Evolutionary conservation across 2,797 vertebrate genomes (phyloP).

Genomic region (Psittacula echo): DNA sequence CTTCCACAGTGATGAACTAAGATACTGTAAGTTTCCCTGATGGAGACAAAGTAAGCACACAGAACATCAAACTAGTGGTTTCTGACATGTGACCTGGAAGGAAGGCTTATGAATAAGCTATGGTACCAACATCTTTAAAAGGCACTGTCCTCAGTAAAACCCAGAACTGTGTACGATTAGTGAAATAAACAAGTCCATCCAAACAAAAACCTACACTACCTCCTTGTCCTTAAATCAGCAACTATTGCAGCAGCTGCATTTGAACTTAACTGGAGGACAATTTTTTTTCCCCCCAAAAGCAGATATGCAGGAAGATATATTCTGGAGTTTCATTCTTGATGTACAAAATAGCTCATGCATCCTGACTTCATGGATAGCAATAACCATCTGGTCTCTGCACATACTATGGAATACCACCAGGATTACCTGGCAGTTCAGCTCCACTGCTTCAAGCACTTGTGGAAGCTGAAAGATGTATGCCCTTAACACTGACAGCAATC

Average conservation of each 20-base stretch:
- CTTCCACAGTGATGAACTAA: background rate
- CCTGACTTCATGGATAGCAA: background rate
- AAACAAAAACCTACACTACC: background rate
- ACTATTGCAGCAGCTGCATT: background rate
- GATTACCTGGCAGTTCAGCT: background rate
- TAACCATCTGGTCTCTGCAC: background rate
- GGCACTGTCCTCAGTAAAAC: background rate
- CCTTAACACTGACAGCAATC: background rate
- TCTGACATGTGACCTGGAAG: background rate
- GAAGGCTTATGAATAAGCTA: background rate
- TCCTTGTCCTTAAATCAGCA: background rate
- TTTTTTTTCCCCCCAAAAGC: background rate
- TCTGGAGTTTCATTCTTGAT: background rate
- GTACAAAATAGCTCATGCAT: background rate
- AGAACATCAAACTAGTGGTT: background rate
- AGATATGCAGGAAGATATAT: background rate
- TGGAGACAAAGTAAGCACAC: background rate
- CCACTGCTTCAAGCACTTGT: background rate
- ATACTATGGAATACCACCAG: background rate
- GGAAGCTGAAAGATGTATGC: background rate
- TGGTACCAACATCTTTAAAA: background rate
- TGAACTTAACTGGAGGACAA: background rate
- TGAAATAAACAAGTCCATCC: background rate
- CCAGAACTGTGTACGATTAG: background rate
- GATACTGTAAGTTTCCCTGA: background rate